phyloP scores from a whole-genome alignment of 2,113 vertebrate genomes.

The Callospermophilus lateralis region DNA sequence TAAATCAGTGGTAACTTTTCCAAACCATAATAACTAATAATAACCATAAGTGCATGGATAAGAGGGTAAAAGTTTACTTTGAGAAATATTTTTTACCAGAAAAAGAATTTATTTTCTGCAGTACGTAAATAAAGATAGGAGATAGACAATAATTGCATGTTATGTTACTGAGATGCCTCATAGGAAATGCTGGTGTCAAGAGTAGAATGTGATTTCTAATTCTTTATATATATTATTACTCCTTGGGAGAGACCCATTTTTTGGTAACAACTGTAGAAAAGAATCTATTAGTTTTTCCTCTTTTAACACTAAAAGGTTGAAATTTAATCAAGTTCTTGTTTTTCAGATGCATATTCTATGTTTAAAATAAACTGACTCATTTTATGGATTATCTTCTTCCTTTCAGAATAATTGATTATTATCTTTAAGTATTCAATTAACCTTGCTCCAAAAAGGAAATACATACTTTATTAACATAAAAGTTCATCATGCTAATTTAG shows the following conservation, averaged over 20 bases:
- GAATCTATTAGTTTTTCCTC: neutral
- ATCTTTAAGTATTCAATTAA: neutral
- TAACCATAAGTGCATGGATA: no score
- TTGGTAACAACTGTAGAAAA: conserved; percentile 43
- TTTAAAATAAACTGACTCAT: conserved; percentile 21
- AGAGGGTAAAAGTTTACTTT: no score
- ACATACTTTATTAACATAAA: neutral
- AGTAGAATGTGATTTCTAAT: neutral
- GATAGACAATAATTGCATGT: no score
- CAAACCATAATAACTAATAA: no score
- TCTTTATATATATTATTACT: conserved; percentile 63
- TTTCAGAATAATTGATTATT: neutral
- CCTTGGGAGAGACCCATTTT: conserved; percentile 60
- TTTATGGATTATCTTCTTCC: neutral
- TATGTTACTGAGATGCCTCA: no score
- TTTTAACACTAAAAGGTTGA: neutral
- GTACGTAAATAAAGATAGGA: no score
- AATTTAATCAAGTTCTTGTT: neutral
- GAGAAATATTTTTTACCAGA: no score
- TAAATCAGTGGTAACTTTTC: no score
- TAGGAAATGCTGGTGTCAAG: no score
- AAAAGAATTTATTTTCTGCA: no score
- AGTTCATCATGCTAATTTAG: neutral
- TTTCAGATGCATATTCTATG: conserved; percentile 16
- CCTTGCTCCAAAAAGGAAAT: neutral